Evolutionary conservation across 1,140 invertebrate genomes (phyloP).

Genomic region (Papilio dardanus): DNA sequence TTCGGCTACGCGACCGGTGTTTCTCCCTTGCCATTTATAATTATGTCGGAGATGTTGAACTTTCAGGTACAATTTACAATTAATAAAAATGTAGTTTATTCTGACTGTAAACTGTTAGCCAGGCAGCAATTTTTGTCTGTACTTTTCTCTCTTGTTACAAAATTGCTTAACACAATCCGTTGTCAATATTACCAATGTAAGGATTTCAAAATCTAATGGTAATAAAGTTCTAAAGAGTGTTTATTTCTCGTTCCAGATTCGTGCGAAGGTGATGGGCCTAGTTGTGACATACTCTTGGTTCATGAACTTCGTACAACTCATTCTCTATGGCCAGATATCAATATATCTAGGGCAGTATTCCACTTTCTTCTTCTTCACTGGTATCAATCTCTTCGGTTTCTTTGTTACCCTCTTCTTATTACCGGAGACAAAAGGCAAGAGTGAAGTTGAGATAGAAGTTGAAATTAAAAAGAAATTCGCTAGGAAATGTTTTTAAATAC

Average conservation of each 20-base stretch:
- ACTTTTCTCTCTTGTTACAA: too few species aligned
- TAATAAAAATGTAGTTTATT: too few species aligned
- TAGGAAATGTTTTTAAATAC: neutral
- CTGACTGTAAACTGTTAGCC: too few species aligned
- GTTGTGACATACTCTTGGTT: constrained; percentile 59
- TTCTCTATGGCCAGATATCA: constrained; percentile 49
- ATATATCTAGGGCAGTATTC: constrained; percentile 50
- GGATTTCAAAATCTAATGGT: too few species aligned
- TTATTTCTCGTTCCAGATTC: constrained; percentile 56
- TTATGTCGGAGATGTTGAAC: constrained; percentile 66
- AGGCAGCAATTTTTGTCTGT: too few species aligned
- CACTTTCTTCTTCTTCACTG: constrained; percentile 53
- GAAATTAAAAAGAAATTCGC: constrained; percentile 9
- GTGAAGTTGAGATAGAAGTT: constrained; percentile 50
- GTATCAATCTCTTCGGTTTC: constrained; percentile 50
- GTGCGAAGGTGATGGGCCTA: constrained; percentile 60
- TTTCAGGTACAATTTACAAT: constrained; percentile 55
- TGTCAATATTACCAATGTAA: too few species aligned
- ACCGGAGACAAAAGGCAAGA: constrained; percentile 57
- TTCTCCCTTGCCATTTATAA: constrained; percentile 55
- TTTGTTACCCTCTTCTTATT: constrained; percentile 45
- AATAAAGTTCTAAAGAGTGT: too few species aligned
- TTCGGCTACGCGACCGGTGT: constrained; percentile 55
- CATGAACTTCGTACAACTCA: constrained; percentile 50
- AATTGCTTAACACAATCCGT: too few species aligned